A percentile compares a stretch with the other conserved stretches of the same genome.
Conservation (phyloP, 1,140 invertebrate genomes). For the Brachionus asplanchnoidis region DNA sequence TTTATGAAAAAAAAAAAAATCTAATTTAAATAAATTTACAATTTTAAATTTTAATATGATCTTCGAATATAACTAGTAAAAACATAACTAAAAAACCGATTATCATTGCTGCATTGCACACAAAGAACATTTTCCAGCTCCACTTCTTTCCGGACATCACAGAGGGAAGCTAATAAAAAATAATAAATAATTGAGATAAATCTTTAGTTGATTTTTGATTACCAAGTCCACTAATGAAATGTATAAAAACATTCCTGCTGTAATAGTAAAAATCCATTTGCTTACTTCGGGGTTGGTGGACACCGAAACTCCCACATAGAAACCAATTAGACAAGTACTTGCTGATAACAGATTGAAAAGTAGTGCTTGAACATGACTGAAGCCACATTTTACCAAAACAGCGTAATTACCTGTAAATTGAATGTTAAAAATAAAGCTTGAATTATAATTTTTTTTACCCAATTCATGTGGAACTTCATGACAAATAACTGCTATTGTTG, state of each 20-base stretch:
- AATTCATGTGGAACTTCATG: slow-evolving; percentile 61
- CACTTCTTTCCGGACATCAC: slow-evolving; percentile 20
- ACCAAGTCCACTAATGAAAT: slow-evolving; percentile 41
- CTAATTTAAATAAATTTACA: background rate
- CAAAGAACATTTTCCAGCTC: slow-evolving; percentile 38
- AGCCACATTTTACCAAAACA: slow-evolving; percentile 39
- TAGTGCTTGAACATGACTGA: slow-evolving; percentile 26
- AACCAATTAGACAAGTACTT: slow-evolving; percentile 30
- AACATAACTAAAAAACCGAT: slow-evolving; percentile 19
- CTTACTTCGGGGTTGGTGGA: background rate
- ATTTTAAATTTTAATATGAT: slow-evolving; percentile 34
- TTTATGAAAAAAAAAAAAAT: background rate
- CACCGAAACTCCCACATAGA: slow-evolving; percentile 12
- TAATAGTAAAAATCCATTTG: slow-evolving; percentile 38
- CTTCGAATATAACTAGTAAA: slow-evolving; percentile 34
- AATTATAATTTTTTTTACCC: too few species aligned
- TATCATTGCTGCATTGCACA: slow-evolving; percentile 20
- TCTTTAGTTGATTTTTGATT: slow-evolving; percentile 40
- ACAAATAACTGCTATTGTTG: slow-evolving; percentile 58
- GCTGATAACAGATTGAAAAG: slow-evolving; percentile 62
- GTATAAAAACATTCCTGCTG: slow-evolving; percentile 42
- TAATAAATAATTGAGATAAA: background rate
- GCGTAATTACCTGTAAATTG: slow-evolving; percentile 42
- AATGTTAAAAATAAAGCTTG: background rate
- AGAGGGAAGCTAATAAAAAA: background rate